Evolutionary conservation across 2,113 vertebrate species (phyloP), one percentile per base, ranked within the genome.

Genomic region (Indicator indicator): DNA sequence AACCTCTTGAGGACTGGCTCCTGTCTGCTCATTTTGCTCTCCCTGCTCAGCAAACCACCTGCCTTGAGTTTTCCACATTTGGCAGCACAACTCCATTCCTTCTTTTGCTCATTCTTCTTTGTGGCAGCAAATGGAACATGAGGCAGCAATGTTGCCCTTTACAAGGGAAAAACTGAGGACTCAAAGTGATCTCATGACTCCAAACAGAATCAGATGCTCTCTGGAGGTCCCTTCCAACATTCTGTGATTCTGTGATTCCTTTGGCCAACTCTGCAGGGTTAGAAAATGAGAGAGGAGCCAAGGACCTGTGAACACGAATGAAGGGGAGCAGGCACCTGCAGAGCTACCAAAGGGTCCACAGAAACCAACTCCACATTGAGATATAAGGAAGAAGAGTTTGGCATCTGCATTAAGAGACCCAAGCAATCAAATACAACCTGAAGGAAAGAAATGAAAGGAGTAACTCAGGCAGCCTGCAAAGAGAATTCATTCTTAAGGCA

Each of bases 391-490:
- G 62, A 73, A 32, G 15, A 85, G 33, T 38, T 62, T 59, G 46
- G 23, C 40, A 60, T 60, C 77, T 67, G 17, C 38, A 15, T 58
- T 26, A 48, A 55, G 67, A 58, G 30, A 83, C 68, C n/a, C 54
- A 82, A 60, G 27, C 78, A 85, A 59, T 6, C 70, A 80, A 83
- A 83, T 23, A 42, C 23, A 73, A 42, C 72, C 54, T 73, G 44
- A 54, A 32, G 3, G 30, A 93, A 38, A 36, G 46, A 89, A 80
- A 80, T 81, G 73, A 90, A 96, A 94, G 70, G 55, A 58, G 50
- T 81, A 73, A 95, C 84, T 92, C 79, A 85, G 55, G 95, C 55
- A 95, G 55, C 24, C 60, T 87, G 90, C 46, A 92, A 86, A 75
- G 16, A 69, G 56, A 89, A 96, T 81, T 89, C 50, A 91, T 90